Percentiles rank a stretch among this genome's conserved stretches.
Evolutionary conservation across 2,888 invertebrate species (phyloP).

Genomic region (Podotricha telesiphe): DNA sequence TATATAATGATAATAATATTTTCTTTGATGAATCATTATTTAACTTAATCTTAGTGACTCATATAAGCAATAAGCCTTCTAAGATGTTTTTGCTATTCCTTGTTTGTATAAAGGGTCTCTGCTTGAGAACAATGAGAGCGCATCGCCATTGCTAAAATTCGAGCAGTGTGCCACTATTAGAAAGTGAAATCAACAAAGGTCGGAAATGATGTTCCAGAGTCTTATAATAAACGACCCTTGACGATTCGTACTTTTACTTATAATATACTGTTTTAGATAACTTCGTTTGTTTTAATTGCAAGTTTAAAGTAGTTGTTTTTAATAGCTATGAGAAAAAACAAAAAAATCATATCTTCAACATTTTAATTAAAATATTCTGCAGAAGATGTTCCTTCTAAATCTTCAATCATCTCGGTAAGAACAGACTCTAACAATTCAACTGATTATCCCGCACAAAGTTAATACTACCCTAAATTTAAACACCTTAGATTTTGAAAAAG

Average conservation of each 20-base stretch:
- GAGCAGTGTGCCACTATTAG: slow-evolving; percentile 53
- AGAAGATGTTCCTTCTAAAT: too few relatives aligned
- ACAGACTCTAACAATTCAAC: too few relatives aligned
- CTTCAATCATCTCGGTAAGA: too few relatives aligned
- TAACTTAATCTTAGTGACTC: neutral
- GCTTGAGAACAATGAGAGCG: slow-evolving; percentile 58
- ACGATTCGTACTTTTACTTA: slow-evolving; percentile 48
- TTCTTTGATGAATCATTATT: slow-evolving; percentile 7
- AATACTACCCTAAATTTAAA: too few relatives aligned
- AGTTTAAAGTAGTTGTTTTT: too few relatives aligned
- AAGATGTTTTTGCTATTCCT: slow-evolving; percentile 27
- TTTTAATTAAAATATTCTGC: too few relatives aligned
- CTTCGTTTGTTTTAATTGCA: neutral
- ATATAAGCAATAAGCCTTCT: neutral
- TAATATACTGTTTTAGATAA: neutral
- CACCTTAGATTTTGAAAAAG: too few relatives aligned
- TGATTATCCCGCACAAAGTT: too few relatives aligned
- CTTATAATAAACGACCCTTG: slow-evolving; percentile 70
- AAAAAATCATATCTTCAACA: too few relatives aligned
- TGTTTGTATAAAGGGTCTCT: slow-evolving; percentile 38
- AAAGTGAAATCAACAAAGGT: slow-evolving; percentile 80
- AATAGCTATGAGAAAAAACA: too few relatives aligned
- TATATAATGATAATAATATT: neutral
- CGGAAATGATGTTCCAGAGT: slow-evolving; percentile 74
- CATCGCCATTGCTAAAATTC: slow-evolving; percentile 55